Evolutionary conservation across 2,113 vertebrate species (phyloP).

Genomic region (Pampusana beccarii): DNA sequence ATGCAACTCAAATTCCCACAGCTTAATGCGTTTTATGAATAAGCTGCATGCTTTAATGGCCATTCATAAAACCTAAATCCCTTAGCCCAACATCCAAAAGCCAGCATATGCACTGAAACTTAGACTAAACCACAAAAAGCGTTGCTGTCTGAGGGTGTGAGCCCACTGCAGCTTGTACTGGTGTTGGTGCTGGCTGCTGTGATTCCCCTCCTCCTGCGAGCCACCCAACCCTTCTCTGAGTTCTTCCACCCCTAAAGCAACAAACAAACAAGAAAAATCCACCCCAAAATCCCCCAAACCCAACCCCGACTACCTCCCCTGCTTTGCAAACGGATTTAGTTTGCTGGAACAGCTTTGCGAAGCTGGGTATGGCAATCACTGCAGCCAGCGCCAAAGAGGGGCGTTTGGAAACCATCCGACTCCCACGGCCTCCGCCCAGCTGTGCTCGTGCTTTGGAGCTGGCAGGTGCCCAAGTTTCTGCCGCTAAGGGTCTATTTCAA

Average conservation of each 20-base stretch:
- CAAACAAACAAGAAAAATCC: too few relatives aligned
- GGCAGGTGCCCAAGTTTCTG: not conserved
- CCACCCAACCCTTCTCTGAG: too few relatives aligned
- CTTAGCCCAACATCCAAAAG: not conserved
- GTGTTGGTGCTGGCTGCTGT: not conserved
- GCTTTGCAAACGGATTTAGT: too few relatives aligned
- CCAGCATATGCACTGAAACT: not conserved
- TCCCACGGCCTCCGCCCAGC: accelerated
- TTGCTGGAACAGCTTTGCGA: too few relatives aligned
- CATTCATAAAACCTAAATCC: not conserved
- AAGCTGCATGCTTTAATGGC: not conserved
- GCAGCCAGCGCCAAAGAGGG: accelerated
- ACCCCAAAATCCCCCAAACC: too few relatives aligned
- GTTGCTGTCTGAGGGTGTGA: not conserved
- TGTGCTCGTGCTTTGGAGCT: not conserved
- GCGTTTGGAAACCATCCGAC: accelerated
- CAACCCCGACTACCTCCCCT: too few relatives aligned
- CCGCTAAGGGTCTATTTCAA: not conserved
- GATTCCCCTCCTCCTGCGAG: too few relatives aligned
- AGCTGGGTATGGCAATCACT: too few relatives aligned
- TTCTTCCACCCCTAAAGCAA: too few relatives aligned
- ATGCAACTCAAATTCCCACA: not conserved
- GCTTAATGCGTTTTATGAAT: not conserved
- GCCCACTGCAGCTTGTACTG: accelerated
- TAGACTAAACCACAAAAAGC: not conserved